Evolutionary conservation across 2,797 vertebrate genomes (phyloP).

Genomic region (Pogonophryne albipinna): DNA sequence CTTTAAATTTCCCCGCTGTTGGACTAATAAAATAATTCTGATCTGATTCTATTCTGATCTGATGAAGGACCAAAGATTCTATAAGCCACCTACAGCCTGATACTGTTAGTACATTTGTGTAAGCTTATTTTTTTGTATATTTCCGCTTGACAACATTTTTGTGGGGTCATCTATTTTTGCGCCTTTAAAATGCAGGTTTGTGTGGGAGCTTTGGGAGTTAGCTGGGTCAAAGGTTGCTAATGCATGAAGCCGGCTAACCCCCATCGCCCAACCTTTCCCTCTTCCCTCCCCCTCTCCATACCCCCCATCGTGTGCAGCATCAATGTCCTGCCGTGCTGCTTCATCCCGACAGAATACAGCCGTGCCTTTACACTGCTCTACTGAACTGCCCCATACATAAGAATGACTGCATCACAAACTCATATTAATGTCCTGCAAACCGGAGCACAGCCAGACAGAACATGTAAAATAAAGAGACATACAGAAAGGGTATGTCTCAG

Average conservation of each 20-base stretch:
- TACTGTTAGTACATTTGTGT: neutral
- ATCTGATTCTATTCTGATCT: slow-evolving; percentile 8
- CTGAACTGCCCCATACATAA: slow-evolving; percentile 25
- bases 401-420: slow-evolving; percentile 32
- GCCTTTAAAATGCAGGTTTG: slow-evolving; percentile 26
- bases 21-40: too few species aligned
- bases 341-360: slow-evolving; percentile 30
- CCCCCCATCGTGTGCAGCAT: slow-evolving; percentile 13
- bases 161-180: slow-evolving; percentile 7
- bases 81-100: neutral
- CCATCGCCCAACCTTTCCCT: slow-evolving; percentile 5
- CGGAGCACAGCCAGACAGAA: slow-evolving; percentile 36
- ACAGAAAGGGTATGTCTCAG: neutral
- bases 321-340: slow-evolving; percentile 17
- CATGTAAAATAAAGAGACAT: neutral
- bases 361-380: slow-evolving; percentile 52
- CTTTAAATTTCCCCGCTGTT: too few species aligned
- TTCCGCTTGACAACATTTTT: slow-evolving; percentile 16
- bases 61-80: slow-evolving; percentile 2
- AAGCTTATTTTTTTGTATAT: neutral
- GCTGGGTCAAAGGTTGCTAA: slow-evolving; percentile 67
- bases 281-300: slow-evolving; percentile 15
- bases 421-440: slow-evolving; percentile 48
- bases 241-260: slow-evolving; percentile 57
- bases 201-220: slow-evolving; percentile 34